Evolutionary conservation across 2,113 vertebrate genomes (phyloP), one percentile per base, ranked within the genome.

Genomic region (Hipposideros armiger): DNA sequence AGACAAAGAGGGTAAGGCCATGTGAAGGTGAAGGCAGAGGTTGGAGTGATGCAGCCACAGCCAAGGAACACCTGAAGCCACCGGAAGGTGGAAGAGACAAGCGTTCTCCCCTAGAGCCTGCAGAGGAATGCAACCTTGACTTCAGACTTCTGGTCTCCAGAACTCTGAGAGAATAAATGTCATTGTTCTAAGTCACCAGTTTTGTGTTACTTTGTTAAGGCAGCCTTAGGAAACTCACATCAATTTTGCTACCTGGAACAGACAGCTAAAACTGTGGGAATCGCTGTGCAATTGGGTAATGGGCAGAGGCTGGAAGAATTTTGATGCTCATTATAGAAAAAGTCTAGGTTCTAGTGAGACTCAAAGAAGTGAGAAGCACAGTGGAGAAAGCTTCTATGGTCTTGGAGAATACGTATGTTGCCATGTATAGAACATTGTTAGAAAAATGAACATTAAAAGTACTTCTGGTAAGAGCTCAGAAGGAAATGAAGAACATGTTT

Each of bases 401-500:
- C 87, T 87, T 60, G 13, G 76, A 30, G 47, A 66, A 77, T 24
- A 62, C 40, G 26, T 67, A 52, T 32, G 24, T n/a, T 92, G 36
- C 26, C 64, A 15, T 5, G 11, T 26, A 42, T 11, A 87, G 82
- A 76, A 69, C 47, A 17, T 36, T 52, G 17, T 30, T 84, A 69
- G 32, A 69, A 90, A 78, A 69, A 52, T 73, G 60, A 76, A 85
- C 62, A 60, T 62, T n/a, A 70, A 78, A 85, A 15, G n/a, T 76
- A 10, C 47, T 76, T 92, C 58, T 66, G 62, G 42, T 32, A 95
- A 62, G 20, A 60, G 20, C 60, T 50, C 69, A 64, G 69, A 91
- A 94, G 47, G 64, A 91, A 85, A 94, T 87, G 66, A 93, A 76
- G 13, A 77, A 32, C 16, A n/a, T 42, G 20, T 82, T 78, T 52